phyloP scores from a whole-genome alignment of 2,888 invertebrate species.

The Ganaspis brasiliensis region DNA sequence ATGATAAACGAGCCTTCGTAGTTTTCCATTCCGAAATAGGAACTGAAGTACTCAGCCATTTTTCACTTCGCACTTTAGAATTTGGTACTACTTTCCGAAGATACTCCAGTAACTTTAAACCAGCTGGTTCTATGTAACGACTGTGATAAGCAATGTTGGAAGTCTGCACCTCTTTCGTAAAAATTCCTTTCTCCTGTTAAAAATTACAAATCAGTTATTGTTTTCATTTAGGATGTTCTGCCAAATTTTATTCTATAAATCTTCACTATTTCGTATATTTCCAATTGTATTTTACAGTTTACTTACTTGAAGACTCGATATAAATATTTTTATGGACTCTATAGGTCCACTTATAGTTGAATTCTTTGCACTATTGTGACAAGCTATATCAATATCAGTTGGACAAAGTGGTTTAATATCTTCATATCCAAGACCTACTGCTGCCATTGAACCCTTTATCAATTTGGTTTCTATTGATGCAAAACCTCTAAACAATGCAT shows the following conservation, averaged over 20 bases:
- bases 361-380: slow-evolving; percentile 90
- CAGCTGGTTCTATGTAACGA: slow-evolving; percentile 88
- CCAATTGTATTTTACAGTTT: too few relatives aligned
- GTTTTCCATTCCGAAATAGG: slow-evolving; percentile 87
- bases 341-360: slow-evolving; percentile 90
- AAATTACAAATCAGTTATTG: too few relatives aligned
- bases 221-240: too few relatives aligned
- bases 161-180: slow-evolving; percentile 91
- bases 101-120: slow-evolving; percentile 85
- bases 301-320: neutral
- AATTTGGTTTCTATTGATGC: slow-evolving; percentile 79
- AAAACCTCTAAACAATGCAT: slow-evolving; percentile 83
- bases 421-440: slow-evolving; percentile 79
- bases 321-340: slow-evolving; percentile 81
- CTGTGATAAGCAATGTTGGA: slow-evolving; percentile 96
- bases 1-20: slow-evolving; percentile 80
- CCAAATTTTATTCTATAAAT: too few relatives aligned
- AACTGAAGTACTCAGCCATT: slow-evolving; percentile 94
- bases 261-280: too few relatives aligned
- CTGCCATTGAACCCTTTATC: slow-evolving; percentile 82
- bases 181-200: slow-evolving; percentile 86
- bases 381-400: slow-evolving; percentile 87
- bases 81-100: slow-evolving; percentile 85
- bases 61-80: slow-evolving; percentile 86
- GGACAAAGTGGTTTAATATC: slow-evolving; percentile 79